phyloP scores from a whole-genome alignment of 2,888 invertebrate genomes.

The Drosophila melanosoma region DNA sequence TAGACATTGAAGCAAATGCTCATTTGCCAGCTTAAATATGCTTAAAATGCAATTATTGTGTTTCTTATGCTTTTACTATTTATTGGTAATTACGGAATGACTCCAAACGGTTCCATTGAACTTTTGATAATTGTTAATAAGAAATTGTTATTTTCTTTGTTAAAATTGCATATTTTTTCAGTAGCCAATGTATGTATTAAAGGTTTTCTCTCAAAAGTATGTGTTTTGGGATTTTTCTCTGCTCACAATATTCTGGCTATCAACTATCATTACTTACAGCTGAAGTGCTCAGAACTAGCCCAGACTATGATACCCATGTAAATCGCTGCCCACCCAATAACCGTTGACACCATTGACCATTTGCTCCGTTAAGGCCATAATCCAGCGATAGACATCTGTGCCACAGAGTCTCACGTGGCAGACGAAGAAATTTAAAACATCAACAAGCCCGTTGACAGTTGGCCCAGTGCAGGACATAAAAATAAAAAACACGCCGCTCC shows the following conservation, averaged over 20 bases:
- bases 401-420: conserved; percentile 14
- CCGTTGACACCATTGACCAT: conserved; percentile 53
- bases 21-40: conserved; percentile 25
- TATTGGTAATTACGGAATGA: conserved; percentile 13
- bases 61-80: conserved; percentile 4
- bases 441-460: conserved; percentile 69
- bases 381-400: conserved; percentile 27
- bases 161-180: background rate
- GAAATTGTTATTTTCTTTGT: background rate
- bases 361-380: conserved; percentile 15
- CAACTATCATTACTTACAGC: conserved; percentile 2
- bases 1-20: conserved; percentile 9
- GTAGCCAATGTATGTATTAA: background rate
- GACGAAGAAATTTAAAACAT: conserved; percentile 54
- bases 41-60: conserved; percentile 54
- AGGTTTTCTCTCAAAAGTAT: background rate
- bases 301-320: background rate
- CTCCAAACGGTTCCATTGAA: background rate
- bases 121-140: background rate
- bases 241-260: too few species aligned
- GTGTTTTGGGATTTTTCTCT: background rate
- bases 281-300: background rate
- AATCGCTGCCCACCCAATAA: conserved; percentile 29
- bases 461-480: conserved; percentile 69
- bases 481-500: conserved; percentile 24